Evolutionary conservation across 1,140 invertebrate genomes (phyloP).

Genomic region (Oscheius sp.): DNA sequence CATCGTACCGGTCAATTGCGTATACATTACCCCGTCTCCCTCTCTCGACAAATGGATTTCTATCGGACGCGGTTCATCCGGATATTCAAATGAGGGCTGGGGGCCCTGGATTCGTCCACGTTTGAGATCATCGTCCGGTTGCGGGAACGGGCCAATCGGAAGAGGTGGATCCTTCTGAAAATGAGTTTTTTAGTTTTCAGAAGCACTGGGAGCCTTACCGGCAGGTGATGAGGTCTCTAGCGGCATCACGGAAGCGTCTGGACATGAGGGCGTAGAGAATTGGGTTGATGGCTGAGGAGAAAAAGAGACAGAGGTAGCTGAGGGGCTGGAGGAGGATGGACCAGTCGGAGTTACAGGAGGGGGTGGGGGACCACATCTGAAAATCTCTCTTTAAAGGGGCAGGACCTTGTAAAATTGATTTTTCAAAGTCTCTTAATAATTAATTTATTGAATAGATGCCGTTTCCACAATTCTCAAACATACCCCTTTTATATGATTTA

Average conservation of each 20-base stretch:
- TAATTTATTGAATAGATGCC: no score
- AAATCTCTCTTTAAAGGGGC: no score
- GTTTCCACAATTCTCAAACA: no score
- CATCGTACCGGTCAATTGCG: no score
- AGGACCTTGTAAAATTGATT: no score
- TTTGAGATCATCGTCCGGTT: slow-evolving; percentile 20
- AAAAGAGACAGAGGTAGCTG: slow-evolving; percentile 50
- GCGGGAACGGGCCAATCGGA: slow-evolving; percentile 5
- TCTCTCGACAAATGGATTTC: no score
- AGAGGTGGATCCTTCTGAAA: slow-evolving; percentile 18
- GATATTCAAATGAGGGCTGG: slow-evolving; percentile 16
- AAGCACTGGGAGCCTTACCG: slow-evolving; percentile 5
- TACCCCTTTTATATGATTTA: no score
- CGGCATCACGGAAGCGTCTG: slow-evolving; percentile 51
- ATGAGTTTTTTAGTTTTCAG: neutral
- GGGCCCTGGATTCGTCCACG: slow-evolving; percentile 21
- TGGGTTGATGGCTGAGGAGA: slow-evolving; percentile 54
- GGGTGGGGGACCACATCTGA: slow-evolving; percentile 46
- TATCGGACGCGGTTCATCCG: slow-evolving; percentile 21
- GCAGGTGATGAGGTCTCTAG: slow-evolving; percentile 35
- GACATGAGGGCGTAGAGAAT: slow-evolving; percentile 58
- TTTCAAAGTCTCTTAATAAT: no score
- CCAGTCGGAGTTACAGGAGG: slow-evolving; percentile 43
- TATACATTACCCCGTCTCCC: no score
- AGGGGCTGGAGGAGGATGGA: slow-evolving; percentile 52